These are phyloP conservation scores for Lepus americanus DNA, from an alignment of 2,113 vertebrate genomes.

Conservation along the genomic window DNA sequence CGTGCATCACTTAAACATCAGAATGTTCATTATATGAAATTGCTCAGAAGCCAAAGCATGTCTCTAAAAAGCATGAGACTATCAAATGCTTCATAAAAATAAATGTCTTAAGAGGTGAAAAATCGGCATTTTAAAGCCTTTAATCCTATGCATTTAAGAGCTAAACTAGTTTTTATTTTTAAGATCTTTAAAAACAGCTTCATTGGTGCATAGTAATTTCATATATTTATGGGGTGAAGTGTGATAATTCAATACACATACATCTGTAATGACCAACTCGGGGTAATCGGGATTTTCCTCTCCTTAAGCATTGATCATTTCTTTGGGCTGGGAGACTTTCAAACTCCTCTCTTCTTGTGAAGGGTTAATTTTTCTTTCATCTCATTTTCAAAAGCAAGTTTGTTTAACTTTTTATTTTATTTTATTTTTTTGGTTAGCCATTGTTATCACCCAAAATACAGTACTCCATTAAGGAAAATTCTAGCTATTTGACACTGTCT, in stretches of 20 bases:
- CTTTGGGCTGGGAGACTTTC: background rate
- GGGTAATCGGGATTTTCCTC: background rate
- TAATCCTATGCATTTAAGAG: constrained; percentile 33
- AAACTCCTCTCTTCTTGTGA: background rate
- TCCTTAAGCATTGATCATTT: background rate
- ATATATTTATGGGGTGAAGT: background rate
- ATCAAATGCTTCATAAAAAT: constrained; percentile 37
- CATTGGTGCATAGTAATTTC: background rate
- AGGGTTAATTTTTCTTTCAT: background rate
- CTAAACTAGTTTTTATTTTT: background rate
- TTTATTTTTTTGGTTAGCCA: background rate
- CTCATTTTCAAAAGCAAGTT: constrained; percentile 1
- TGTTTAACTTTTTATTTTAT: background rate
- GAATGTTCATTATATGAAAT: constrained; percentile 12
- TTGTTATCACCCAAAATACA: background rate
- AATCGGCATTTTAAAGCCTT: background rate
- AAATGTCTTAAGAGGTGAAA: constrained; percentile 33
- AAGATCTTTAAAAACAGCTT: background rate
- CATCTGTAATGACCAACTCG: background rate
- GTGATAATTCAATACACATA: background rate
- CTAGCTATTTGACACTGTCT: background rate
- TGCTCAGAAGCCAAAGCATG: constrained; percentile 18
- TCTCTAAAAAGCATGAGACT: constrained; percentile 36
- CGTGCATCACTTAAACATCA: background rate
- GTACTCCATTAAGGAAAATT: background rate